Base-by-base conservation (phyloP, 1,140 invertebrate genomes). In the Anthonomus grandis region DNA sequence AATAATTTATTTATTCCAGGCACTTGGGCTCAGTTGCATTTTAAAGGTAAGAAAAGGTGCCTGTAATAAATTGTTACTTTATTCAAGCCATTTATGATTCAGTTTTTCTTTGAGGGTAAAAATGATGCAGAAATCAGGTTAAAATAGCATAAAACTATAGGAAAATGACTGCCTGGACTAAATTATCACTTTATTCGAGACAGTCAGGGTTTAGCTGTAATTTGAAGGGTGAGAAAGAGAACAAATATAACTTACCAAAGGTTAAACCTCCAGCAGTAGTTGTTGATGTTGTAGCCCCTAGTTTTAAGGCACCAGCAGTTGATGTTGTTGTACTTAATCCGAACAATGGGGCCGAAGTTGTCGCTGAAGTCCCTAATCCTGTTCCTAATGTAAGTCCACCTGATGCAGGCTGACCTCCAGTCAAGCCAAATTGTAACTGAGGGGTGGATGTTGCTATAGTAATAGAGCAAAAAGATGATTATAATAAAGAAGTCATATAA, bases 341-440 rank as follows among this genome's bases (percentile, higher is more conserved):
- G 4, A 44, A 53, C 9, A 45, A 27, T 25, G 48, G 19, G 13
- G 46, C n/a, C 25, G 46, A 15, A 31, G 15, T 45, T 21, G n/a
- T 37, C n/a, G 36, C 9, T 21, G 17, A 3, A 38, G n/a, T 13
- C n/a, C n/a, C 36, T 15, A 37, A 46, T 34, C 6, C n/a, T 13
- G 19, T 37, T 2, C 47, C 51, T 13, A 34, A 9, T 22, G 50
- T 38, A 19, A 38, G 24, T 23, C 47, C 34, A 5, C 46, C 12
- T 1, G 10, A 57, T 31, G 54, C 37, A 31, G 38, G 62, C 67
- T 8, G 66, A 50, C 37, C 48, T 63, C 39, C 67, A 53, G 34
- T 53, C 50, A 15, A 59, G 50, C 13, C 25, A 23, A 36, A 63
- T 51, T 10, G 10, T 31, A 3, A 51, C 38, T 15, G 59, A 57